phyloP scores from a whole-genome alignment of 92 coral and sea anemone genomes.

The Plumapathes pennacea region DNA sequence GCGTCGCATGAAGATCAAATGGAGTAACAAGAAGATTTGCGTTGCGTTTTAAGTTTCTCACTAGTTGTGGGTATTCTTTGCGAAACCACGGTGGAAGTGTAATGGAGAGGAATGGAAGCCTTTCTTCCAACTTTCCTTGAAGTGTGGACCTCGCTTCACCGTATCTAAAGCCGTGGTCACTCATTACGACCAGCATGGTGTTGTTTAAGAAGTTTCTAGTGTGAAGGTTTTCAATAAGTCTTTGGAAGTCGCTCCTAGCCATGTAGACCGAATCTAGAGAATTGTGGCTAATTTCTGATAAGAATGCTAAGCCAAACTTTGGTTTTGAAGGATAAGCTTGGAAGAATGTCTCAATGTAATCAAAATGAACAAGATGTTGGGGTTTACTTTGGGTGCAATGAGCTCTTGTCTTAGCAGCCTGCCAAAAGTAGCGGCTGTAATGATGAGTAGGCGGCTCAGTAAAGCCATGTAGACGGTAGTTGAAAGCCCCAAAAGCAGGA shows the following conservation, averaged over 20 bases:
- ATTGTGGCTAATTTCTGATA: slow-evolving; percentile 72
- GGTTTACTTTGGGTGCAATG: slow-evolving; percentile 75
- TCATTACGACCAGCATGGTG: slow-evolving; percentile 69
- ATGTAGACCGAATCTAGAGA: slow-evolving; percentile 38
- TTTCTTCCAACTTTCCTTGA: slow-evolving; percentile 85
- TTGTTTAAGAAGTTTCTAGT: slow-evolving; percentile 52
- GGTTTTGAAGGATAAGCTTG: slow-evolving; percentile 73
- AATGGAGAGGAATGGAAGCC: slow-evolving; percentile 82
- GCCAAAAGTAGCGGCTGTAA: slow-evolving; percentile 82
- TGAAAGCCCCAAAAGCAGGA: slow-evolving; percentile 61
- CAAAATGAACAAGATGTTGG: slow-evolving; percentile 79
- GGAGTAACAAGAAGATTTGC: slow-evolving; percentile 74
- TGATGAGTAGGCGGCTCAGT: slow-evolving; percentile 90
- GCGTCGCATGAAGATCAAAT: slow-evolving; percentile 82
- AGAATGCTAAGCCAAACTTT: slow-evolving; percentile 78
- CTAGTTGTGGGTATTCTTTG: slow-evolving; percentile 35
- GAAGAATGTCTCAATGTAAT: slow-evolving; percentile 77
- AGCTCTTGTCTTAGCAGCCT: slow-evolving; percentile 63
- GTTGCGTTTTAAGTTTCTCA: slow-evolving; percentile 44
- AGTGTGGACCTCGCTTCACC: slow-evolving; percentile 78
- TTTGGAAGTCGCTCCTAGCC: slow-evolving; percentile 44
- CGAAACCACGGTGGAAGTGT: slow-evolving; percentile 74
- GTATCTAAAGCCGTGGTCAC: slow-evolving; percentile 89
- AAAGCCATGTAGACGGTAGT: slow-evolving; percentile 83
- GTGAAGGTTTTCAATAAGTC: slow-evolving; percentile 51